Base-by-base conservation (phyloP, 2,797 vertebrate species). In the Pangasius djambal region DNA sequence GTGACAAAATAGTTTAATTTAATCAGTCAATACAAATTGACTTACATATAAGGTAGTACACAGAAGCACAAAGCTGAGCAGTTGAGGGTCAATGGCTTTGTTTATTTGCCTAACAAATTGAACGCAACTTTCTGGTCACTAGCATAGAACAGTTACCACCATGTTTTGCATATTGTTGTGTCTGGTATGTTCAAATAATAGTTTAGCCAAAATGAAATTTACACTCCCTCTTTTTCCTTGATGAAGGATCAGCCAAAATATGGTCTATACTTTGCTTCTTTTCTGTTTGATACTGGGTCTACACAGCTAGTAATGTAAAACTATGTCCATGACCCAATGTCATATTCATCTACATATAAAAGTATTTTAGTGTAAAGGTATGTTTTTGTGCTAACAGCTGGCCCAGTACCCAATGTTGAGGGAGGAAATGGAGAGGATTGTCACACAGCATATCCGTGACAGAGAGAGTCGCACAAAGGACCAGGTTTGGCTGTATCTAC, bases 371-470 rank as follows among this genome's bases (percentile, higher is more conserved):
- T 83, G 5, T 40, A 28, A 63, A 13, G 2, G 3, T 61, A 15
- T 48, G 59, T 7, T 85, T 55, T 83, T 91, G 10, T 70, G 34
- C 4, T 28, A 78, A 89, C 94, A 98, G 97, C 95, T 98, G 85
- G 97, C 97, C 91, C 97, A 97, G 82, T 98, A 97, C 92, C 97
- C 97, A 0, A 95, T 97, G 89, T 95, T 98, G 81, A 95, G 97
- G 18, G 97, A 98, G 92, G 97, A 98, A 93, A 98, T 97, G 97
- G 97, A 98, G 79, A 96, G 96, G 83, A 98, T 98, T 0, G 97
- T 98, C 82, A 98, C 97, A 9, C 97, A 97, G 50, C 95, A 98
- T 90, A 97, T 98, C 93, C 96, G 97, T 0, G 97, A 98, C 86
- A 94, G 97, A 0, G 97, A 98, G 92, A 97, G 97, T 72, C 96